phyloP scores from a whole-genome alignment of 2,113 vertebrate species.

The Prunella himalayana region DNA sequence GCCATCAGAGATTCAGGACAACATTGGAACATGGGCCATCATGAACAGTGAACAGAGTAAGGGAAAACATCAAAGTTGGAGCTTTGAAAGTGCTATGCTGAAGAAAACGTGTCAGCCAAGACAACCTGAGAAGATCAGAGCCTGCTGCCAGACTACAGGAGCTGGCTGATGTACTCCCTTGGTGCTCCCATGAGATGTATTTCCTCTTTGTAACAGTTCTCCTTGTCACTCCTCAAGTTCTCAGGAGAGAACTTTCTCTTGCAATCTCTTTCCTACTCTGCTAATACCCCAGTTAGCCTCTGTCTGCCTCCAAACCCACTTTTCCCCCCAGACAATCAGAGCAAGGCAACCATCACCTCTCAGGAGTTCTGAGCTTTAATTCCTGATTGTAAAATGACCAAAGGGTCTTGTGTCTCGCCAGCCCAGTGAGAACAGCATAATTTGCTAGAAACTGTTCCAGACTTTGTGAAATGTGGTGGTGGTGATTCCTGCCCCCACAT shows the following conservation, averaged over 20 bases:
- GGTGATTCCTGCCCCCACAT: background rate
- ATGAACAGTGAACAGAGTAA: background rate
- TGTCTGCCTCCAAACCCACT: background rate
- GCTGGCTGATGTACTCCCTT: background rate
- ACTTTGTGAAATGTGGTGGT: background rate
- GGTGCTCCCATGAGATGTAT: background rate
- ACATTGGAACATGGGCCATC: accelerated
- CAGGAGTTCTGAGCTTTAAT: background rate
- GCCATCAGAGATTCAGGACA: background rate
- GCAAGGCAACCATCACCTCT: background rate
- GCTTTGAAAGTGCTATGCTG: background rate
- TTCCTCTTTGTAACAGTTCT: background rate
- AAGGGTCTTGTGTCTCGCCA: background rate
- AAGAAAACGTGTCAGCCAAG: background rate
- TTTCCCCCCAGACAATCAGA: background rate
- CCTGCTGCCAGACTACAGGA: background rate
- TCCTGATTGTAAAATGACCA: background rate
- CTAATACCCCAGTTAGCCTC: background rate
- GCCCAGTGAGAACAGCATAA: background rate
- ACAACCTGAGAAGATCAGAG: background rate
- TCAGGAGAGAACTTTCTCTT: background rate
- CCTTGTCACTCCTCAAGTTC: background rate
- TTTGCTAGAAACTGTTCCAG: background rate
- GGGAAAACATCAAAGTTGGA: background rate
- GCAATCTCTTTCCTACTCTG: background rate